Conservation (phyloP, 2,113 vertebrate genomes). For the Puma concolor region DNA sequence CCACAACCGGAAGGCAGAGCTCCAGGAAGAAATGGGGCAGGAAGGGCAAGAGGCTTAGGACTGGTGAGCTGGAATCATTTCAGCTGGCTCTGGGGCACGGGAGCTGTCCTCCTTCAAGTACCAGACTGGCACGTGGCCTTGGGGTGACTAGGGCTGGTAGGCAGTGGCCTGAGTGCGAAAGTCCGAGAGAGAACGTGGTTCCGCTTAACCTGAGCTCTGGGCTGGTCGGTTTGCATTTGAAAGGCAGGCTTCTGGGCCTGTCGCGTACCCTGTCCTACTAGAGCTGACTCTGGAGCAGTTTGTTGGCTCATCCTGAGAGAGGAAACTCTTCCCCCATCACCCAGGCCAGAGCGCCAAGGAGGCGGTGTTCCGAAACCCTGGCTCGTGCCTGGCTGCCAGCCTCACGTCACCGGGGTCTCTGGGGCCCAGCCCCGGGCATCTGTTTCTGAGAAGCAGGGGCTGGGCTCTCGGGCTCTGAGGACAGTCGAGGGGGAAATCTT, state of each 20-base stretch:
- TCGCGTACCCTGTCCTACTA: neutral
- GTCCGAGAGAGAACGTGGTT: neutral
- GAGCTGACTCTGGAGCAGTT: neutral
- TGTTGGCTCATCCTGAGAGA: neutral
- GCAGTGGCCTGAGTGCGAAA: neutral
- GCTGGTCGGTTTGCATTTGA: neutral
- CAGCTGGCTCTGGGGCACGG: rapidly evolving
- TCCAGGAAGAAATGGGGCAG: neutral
- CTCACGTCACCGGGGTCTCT: rapidly evolving
- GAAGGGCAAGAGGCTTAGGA: neutral
- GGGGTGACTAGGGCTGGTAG: no score
- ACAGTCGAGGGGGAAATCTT: neutral
- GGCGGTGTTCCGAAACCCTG: no score
- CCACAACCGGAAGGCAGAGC: neutral
- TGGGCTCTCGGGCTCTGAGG: neutral
- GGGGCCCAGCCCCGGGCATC: rapidly evolving
- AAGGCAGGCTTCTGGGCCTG: neutral
- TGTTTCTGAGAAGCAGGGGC: neutral
- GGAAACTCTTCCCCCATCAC: neutral
- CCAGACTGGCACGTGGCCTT: neutral
- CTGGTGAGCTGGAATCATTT: no score
- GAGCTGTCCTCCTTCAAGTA: no score
- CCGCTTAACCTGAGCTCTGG: neutral
- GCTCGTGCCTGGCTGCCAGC: no score
- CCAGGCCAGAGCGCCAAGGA: neutral